phyloP scores from a whole-genome alignment of 2,888 invertebrate genomes.

The Holacanthella duospinosa region DNA sequence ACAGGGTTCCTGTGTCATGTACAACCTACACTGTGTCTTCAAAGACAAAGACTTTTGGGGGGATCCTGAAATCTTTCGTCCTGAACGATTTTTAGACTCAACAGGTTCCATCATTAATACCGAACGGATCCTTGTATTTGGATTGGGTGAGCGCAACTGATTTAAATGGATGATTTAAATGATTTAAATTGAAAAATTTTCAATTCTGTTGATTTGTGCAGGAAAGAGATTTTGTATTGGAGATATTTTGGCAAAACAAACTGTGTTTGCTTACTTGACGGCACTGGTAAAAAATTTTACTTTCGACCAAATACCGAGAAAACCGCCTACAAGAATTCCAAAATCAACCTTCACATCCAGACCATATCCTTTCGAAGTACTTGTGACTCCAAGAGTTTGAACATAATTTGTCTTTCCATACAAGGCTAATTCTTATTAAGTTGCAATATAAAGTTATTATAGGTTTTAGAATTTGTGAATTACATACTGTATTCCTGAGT shows the following conservation, averaged over 20 bases:
- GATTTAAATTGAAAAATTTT: no score
- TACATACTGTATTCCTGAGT: no score
- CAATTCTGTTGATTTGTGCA: no score
- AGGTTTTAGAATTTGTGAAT: no score
- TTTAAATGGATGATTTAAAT: no score
- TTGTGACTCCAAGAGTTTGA: no score
- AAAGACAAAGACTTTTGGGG: constrained; percentile 1
- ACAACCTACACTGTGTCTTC: neutral
- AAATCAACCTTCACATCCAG: neutral
- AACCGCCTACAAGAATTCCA: neutral
- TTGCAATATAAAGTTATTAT: no score
- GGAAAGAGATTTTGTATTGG: neutral
- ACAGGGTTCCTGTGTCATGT: neutral
- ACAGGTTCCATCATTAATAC: neutral
- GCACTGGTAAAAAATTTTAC: neutral
- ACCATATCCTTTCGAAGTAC: neutral
- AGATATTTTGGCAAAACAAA: neutral
- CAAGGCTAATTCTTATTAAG: no score
- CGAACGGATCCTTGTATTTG: neutral
- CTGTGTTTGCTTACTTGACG: neutral
- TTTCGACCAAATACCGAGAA: neutral
- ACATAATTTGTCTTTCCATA: no score
- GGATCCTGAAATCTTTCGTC: neutral
- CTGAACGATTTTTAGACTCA: neutral
- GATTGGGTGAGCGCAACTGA: neutral